Evolutionary conservation across 2,888 invertebrate species (phyloP).

Genomic region (Tipula unca): DNA sequence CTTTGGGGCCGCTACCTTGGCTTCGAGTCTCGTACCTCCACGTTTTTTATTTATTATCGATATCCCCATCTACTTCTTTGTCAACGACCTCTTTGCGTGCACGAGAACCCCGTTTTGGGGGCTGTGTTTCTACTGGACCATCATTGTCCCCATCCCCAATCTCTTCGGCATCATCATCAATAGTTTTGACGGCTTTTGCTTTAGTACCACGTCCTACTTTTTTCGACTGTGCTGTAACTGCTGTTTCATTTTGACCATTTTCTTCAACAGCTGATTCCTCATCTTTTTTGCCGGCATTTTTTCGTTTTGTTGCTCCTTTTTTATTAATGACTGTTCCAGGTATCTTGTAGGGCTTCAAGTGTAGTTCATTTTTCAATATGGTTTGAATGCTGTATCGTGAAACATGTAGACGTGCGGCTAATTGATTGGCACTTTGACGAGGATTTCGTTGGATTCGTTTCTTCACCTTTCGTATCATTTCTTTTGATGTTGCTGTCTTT

Average conservation of each 20-base stretch:
- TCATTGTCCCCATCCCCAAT: not conserved
- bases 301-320: not conserved
- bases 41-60: slow-evolving; percentile 8
- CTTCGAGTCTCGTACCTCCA: not conserved
- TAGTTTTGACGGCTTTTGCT: not conserved
- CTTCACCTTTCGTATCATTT: no score
- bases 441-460: no score
- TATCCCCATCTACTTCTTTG: slow-evolving; percentile 2
- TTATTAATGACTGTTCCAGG: not conserved
- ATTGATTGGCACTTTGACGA: no score
- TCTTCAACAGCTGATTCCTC: not conserved
- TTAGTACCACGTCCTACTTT: not conserved
- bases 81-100: not conserved
- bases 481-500: no score
- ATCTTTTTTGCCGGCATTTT: not conserved
- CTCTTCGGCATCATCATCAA: not conserved
- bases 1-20: not conserved
- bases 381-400: no score
- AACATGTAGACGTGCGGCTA: no score
- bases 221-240: not conserved
- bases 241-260: not conserved
- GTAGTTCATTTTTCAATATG: no score
- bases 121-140: not conserved
- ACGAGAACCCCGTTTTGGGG: not conserved
- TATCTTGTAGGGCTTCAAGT: no score